Conservation (phyloP, 2,888 invertebrate species). For the Pardosa pseudoannulata region DNA sequence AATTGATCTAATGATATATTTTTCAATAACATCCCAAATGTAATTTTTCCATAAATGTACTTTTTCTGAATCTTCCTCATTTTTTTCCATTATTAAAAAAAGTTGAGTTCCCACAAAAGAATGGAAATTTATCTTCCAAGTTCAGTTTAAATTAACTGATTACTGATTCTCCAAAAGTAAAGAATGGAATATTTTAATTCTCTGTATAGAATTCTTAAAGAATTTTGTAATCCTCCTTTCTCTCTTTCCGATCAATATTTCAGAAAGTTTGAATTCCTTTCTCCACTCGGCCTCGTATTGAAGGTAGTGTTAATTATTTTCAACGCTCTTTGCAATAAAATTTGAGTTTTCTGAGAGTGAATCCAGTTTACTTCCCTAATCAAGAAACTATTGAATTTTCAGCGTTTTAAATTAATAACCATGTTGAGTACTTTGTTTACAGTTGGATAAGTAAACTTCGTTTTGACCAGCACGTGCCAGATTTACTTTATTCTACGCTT, state of each 20-base stretch:
- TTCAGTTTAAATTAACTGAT: no score
- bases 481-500: constrained; percentile 50
- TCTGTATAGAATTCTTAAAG: no score
- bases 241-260: constrained; percentile 38
- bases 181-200: no score
- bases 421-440: constrained; percentile 44
- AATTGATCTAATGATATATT: no score
- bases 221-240: no score
- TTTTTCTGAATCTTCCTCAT: no score
- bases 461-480: constrained; percentile 43
- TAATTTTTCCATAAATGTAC: no score
- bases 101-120: no score
- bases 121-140: no score
- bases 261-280: constrained; percentile 21
- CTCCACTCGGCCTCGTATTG: neutral
- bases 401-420: constrained; percentile 61
- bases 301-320: constrained; percentile 48
- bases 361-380: constrained; percentile 46
- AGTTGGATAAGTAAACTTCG: constrained; percentile 45
- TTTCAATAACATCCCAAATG: no score
- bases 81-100: no score
- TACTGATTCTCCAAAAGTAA: no score
- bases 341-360: constrained; percentile 35
- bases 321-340: constrained; percentile 53
- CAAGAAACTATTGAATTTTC: constrained; percentile 58